Conservation (phyloP, 2,888 invertebrate species). For the Cephalotes varians region DNA sequence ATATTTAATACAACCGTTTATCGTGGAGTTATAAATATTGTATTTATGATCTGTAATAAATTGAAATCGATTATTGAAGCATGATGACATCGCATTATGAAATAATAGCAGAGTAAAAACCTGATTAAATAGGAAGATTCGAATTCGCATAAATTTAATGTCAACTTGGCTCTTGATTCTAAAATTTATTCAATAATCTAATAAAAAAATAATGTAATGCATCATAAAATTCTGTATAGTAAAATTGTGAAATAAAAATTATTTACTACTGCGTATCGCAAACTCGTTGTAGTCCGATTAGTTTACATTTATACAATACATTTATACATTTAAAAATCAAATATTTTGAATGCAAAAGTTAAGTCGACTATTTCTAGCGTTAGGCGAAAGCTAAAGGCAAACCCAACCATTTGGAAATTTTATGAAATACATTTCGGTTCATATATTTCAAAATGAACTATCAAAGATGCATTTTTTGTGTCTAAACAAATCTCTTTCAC, state of each 20-base stretch:
- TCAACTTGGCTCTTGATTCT: neutral
- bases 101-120: neutral
- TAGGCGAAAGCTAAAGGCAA: neutral
- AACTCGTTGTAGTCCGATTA: neutral
- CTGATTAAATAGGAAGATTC: neutral
- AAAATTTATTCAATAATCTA: neutral
- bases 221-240: neutral
- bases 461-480: neutral
- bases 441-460: neutral
- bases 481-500: neutral
- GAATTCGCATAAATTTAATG: neutral
- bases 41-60: neutral
- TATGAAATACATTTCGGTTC: neutral
- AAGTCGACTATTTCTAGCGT: neutral
- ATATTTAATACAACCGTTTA: neutral
- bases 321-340: neutral
- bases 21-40: neutral
- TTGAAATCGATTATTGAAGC: neutral
- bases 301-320: slow-evolving; percentile 4
- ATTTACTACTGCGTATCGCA: neutral
- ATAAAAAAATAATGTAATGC: neutral
- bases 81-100: neutral
- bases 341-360: slow-evolving; percentile 3
- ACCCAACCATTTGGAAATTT: neutral
- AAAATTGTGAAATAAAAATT: neutral